Base-by-base conservation (phyloP, 2,888 invertebrate species). In the Stenoptilia bipunctidactyla region DNA sequence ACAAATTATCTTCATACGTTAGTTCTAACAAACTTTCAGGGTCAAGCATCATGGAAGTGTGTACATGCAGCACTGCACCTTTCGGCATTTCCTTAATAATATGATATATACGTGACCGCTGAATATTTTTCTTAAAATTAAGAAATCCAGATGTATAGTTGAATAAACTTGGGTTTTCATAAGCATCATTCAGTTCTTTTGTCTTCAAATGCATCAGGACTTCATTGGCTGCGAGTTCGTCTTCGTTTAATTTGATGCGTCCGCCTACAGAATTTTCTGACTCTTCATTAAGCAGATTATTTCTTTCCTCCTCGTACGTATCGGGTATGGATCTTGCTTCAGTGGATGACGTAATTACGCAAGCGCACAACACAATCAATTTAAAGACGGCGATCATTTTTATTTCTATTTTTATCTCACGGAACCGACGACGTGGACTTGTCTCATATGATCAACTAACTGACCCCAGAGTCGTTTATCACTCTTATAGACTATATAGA, bases 11-110 rank as follows among this genome's bases (percentile, higher is more conserved):
- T 20, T 86, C 80, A 48, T 88, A 89, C 1, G 91, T 91, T 43
- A 92, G 58, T 37, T 86, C 74, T 15, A 90, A 68, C 34, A 91
- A 52, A 39, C 79, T 87, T 37, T 89, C 86, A 0, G 84, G 72
- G 27, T 88, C 88, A 12, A 87, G 85, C 49, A 89, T 75, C 1
- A 89, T 85, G 0, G 88, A 86, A 49, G 89, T 86, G 54, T 92
- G 92, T 0, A 88, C 84, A 53, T 92, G 93, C 10, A 92, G 62
- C 0, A 88, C 88, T 0, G 85, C 89, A 0, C 92, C 94, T 72
- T 94, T 94, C 0, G 94, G 94, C 86, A 94, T 87, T 38, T 57
- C 65, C 40, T 73, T 74, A 5, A 94, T 87, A 2, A 91, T 75
- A 47, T 87, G 65, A 55, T 89, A 93, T 2, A 93, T 87, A 40